A percentile compares a stretch with the other conserved stretches of the same genome.
phyloP scores from a whole-genome alignment of 2,797 vertebrate species.

The Stomatorhinus walkeri region DNA sequence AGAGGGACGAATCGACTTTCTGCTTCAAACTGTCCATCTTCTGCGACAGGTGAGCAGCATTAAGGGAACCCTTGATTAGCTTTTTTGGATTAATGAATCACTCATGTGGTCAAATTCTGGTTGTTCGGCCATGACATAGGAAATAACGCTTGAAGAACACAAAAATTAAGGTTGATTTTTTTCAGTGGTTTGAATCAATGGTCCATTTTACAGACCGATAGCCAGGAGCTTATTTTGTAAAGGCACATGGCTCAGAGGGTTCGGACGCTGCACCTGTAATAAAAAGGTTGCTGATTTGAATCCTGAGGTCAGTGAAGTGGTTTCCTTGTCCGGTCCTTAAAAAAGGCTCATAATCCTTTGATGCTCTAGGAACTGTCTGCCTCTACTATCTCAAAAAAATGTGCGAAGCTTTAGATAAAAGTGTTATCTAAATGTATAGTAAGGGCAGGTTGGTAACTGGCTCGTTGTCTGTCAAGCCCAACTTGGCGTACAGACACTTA shows the following conservation, averaged over 20 bases:
- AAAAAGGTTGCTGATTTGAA: background rate
- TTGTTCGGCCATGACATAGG: background rate
- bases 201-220: background rate
- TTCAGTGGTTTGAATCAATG: background rate
- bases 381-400: background rate
- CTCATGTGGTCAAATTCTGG: background rate
- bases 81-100: background rate
- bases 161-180: conserved; percentile 5
- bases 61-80: background rate
- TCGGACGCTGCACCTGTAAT: background rate
- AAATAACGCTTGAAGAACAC: background rate
- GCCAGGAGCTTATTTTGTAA: background rate
- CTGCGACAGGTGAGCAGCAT: background rate
- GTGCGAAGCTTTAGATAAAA: background rate
- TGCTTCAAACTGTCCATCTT: background rate
- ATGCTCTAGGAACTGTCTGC: background rate
- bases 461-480: background rate
- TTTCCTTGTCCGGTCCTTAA: background rate
- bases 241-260: background rate
- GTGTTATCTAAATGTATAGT: background rate
- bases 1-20: background rate
- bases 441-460: conserved; percentile 3
- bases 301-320: background rate
- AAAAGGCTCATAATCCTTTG: background rate
- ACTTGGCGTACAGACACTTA: background rate